Percentiles rank a stretch among this genome's conserved stretches.
Conservation (phyloP, 1,140 invertebrate genomes). For the Anoplophora glabripennis region DNA sequence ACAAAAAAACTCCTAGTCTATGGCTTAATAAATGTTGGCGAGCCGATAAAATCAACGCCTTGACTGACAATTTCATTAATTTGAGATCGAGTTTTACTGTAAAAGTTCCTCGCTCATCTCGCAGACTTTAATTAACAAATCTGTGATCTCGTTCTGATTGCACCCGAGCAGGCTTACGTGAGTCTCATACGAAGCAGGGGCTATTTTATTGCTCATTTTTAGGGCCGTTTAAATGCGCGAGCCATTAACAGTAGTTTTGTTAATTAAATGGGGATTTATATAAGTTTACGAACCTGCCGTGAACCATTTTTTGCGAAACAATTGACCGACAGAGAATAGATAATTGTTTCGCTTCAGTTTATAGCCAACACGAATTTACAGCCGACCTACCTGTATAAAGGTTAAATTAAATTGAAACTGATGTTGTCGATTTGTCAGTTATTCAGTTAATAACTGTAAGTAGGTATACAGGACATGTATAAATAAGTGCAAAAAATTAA, state of each 20-base stretch:
- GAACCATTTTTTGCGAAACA: neutral
- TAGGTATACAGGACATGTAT: too few species aligned
- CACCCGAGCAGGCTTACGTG: constrained; percentile 3
- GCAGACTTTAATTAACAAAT: constrained; percentile 13
- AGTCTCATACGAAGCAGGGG: constrained; percentile 11
- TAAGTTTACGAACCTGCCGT: neutral
- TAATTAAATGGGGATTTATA: constrained; percentile 2
- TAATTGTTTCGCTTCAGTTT: too few species aligned
- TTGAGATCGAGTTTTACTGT: constrained; percentile 6
- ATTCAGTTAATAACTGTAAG: too few species aligned
- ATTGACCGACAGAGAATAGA: neutral
- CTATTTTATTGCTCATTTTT: constrained; percentile 8
- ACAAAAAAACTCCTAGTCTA: neutral
- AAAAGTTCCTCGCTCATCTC: constrained; percentile 6
- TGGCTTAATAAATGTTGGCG: too few species aligned
- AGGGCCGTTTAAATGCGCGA: constrained; percentile 4
- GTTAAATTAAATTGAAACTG: too few species aligned
- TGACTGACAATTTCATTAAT: constrained; percentile 29
- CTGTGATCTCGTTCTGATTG: constrained; percentile 13
- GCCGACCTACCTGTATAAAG: too few species aligned
- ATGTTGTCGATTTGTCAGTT: too few species aligned
- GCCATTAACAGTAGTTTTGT: neutral
- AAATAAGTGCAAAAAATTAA: too few species aligned
- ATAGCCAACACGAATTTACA: too few species aligned
- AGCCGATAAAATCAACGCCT: constrained; percentile 18